These are phyloP conservation scores for Drosophila buzzatii DNA, from an alignment of 2,888 invertebrate species.

Conservation along the genomic window DNA sequence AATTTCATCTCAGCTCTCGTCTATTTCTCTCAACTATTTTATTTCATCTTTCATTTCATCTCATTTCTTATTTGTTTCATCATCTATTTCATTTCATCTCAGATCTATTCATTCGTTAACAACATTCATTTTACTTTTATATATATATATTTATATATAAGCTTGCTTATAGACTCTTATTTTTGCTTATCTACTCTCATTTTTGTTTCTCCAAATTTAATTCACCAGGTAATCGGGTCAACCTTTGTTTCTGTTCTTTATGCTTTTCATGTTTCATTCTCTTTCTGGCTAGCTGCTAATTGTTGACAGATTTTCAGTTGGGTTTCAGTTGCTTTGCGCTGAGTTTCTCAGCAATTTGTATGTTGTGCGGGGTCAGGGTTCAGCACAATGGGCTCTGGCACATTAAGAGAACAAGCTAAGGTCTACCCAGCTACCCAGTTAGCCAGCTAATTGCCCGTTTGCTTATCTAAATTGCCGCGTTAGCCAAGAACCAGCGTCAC, in stretches of 20 bases:
- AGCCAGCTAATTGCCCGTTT: constrained; percentile 71
- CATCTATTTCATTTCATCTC: background rate
- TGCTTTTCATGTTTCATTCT: background rate
- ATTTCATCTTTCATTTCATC: background rate
- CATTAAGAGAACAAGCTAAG: constrained; percentile 33
- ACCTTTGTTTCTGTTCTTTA: background rate
- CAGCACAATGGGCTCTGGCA: constrained; percentile 67
- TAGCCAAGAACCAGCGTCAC: constrained; percentile 77
- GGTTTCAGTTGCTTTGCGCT: constrained; percentile 11
- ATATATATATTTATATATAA: background rate
- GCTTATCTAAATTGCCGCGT: constrained; percentile 81
- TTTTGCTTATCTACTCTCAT: too few species aligned
- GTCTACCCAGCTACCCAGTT: constrained; percentile 53
- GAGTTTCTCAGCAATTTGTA: constrained; percentile 55
- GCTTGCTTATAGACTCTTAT: background rate
- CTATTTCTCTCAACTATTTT: background rate
- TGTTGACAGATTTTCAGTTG: constrained; percentile 42
- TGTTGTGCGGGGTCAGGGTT: constrained; percentile 80
- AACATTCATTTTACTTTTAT: background rate
- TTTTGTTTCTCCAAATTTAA: background rate
- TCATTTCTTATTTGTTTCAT: background rate
- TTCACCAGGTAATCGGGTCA: constrained; percentile 3
- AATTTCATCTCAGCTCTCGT: background rate
- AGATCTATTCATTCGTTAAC: background rate
- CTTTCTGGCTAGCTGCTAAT: constrained; percentile 38